Evolutionary conservation across 2,888 invertebrate species (phyloP).

Genomic region (Azorinus chamasolen): DNA sequence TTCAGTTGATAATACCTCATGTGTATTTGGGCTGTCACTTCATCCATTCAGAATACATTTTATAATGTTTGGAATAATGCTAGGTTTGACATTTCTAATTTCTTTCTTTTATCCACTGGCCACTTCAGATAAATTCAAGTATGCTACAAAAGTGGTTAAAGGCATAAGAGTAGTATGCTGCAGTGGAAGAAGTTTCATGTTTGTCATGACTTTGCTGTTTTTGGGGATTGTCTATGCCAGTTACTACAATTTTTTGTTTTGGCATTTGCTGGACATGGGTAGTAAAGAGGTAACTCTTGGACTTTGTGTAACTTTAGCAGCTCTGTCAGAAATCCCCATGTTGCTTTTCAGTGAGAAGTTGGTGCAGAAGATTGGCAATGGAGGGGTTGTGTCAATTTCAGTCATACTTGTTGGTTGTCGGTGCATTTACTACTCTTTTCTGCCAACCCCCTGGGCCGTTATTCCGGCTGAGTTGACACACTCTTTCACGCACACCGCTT

Average conservation of each 20-base stretch:
- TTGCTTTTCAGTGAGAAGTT: slow-evolving; percentile 75
- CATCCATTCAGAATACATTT: slow-evolving; percentile 83
- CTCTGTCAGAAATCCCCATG: slow-evolving; percentile 82
- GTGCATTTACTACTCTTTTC: slow-evolving; percentile 80
- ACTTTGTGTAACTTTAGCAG: slow-evolving; percentile 76
- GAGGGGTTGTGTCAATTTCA: slow-evolving; percentile 75
- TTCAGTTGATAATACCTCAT: slow-evolving; percentile 80
- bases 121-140: slow-evolving; percentile 71
- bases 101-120: slow-evolving; percentile 82
- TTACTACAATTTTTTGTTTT: slow-evolving; percentile 82
- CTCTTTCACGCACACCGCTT: slow-evolving; percentile 80
- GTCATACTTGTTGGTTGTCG: slow-evolving; percentile 74
- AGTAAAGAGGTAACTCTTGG: slow-evolving; percentile 80
- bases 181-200: slow-evolving; percentile 76
- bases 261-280: slow-evolving; percentile 81
- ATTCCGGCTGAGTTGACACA: slow-evolving; percentile 78
- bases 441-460: slow-evolving; percentile 81
- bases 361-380: slow-evolving; percentile 77
- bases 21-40: slow-evolving; percentile 76
- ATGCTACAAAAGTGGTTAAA: slow-evolving; percentile 75
- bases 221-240: slow-evolving; percentile 78
- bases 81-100: slow-evolving; percentile 74
- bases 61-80: slow-evolving; percentile 79
- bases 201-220: slow-evolving; percentile 78
- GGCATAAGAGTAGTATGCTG: slow-evolving; percentile 77